A percentile compares a stretch with the other conserved stretches of the same genome.
These are phyloP conservation scores for Enteromius viviparus DNA, from an alignment of 2,797 vertebrate species.

Conservation along the genomic window DNA sequence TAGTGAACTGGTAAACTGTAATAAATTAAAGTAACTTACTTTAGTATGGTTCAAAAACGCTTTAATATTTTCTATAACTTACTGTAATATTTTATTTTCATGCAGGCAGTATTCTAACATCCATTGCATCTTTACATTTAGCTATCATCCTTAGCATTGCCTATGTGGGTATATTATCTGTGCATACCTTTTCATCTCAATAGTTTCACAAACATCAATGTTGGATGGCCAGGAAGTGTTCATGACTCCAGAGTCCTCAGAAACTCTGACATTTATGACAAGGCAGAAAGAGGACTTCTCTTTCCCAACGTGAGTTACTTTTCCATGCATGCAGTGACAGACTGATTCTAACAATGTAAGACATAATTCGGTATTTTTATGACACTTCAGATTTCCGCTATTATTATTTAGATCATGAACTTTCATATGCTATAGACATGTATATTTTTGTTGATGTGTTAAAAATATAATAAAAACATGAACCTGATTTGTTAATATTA, in stretches of 20 bases:
- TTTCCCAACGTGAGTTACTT: constrained; percentile 9
- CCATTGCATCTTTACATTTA: too few species aligned
- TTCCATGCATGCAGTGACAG: background rate
- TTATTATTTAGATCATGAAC: background rate
- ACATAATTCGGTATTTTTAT: background rate
- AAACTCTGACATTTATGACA: constrained; percentile 19
- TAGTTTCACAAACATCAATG: constrained; percentile 13
- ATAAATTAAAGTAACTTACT: too few species aligned
- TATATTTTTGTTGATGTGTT: background rate
- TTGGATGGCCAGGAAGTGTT: constrained; percentile 41
- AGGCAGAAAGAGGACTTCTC: constrained; percentile 14
- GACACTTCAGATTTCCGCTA: background rate
- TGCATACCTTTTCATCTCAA: background rate
- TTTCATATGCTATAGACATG: background rate
- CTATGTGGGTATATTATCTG: background rate
- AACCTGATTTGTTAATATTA: background rate
- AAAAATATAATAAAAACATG: background rate
- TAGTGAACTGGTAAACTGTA: too few species aligned
- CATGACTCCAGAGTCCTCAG: constrained; percentile 32
- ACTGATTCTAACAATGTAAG: background rate
- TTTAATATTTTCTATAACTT: too few species aligned
- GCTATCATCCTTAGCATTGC: too few species aligned
- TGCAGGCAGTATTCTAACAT: too few species aligned
- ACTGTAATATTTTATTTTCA: too few species aligned
- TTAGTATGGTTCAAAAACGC: too few species aligned